Percentiles rank a stretch among this genome's conserved stretches.
Conservation (phyloP, 2,888 invertebrate genomes). For the Caenorhabditis japonica region DNA sequence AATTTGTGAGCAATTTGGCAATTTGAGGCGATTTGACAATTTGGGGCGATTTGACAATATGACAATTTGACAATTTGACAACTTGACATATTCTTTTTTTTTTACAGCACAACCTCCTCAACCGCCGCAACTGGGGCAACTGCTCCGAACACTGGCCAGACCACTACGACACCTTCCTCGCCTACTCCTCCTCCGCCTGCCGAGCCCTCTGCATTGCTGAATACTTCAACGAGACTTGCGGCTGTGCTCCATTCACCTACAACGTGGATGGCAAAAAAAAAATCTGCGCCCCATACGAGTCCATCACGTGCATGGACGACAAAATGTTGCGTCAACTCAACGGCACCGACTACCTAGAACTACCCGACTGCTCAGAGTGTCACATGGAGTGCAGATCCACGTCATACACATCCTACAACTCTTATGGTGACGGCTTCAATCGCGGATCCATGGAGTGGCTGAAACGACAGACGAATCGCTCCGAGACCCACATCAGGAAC, state of each 20-base stretch:
- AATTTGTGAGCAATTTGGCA: too few species aligned
- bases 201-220: conserved; percentile 56
- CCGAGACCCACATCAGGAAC: conserved; percentile 52
- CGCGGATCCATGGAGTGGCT: conserved; percentile 65
- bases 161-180: conserved; percentile 39
- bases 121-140: conserved; percentile 57
- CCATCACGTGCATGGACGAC: conserved; percentile 57
- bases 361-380: conserved; percentile 57
- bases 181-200: conserved; percentile 56
- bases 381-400: conserved; percentile 66
- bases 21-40: too few species aligned
- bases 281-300: conserved; percentile 59
- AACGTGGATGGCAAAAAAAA: conserved; percentile 59
- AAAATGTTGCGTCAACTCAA: conserved; percentile 34
- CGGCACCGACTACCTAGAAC: conserved; percentile 45
- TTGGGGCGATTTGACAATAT: too few species aligned
- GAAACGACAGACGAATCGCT: conserved; percentile 36
- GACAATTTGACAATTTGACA: neutral
- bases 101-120: conserved; percentile 59
- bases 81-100: neutral
- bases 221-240: conserved; percentile 55
- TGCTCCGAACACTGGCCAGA: conserved; percentile 59
- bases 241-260: conserved; percentile 64
- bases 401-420: conserved; percentile 68
- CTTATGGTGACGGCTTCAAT: conserved; percentile 68